Evolutionary conservation across 1,140 invertebrate species (phyloP).

Genomic region (Zaprionus davidi): DNA sequence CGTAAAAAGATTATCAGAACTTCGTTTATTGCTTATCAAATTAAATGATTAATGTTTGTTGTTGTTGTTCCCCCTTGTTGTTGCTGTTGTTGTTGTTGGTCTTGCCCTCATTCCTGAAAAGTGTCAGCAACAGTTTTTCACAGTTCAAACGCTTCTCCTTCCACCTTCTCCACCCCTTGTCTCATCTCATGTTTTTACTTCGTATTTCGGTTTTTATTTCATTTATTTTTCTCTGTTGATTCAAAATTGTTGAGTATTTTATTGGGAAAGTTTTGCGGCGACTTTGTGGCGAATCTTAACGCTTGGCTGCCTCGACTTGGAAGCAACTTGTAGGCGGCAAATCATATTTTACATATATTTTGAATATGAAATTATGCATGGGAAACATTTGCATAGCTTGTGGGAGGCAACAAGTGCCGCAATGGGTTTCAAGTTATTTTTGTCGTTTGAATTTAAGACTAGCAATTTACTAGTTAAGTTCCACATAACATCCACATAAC

Average conservation of each 20-base stretch:
- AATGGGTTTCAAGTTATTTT: neutral
- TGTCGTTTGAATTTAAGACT: neutral
- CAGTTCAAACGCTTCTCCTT: slow-evolving; percentile 46
- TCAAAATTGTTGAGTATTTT: slow-evolving; percentile 71
- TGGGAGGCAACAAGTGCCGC: slow-evolving; percentile 34
- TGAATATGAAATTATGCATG: slow-evolving; percentile 37
- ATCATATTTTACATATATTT: slow-evolving; percentile 43
- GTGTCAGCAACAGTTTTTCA: slow-evolving; percentile 72
- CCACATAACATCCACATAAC: neutral
- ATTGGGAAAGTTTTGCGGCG: slow-evolving; percentile 72
- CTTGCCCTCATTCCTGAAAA: slow-evolving; percentile 39
- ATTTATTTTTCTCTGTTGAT: slow-evolving; percentile 12
- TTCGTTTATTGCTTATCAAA: slow-evolving; percentile 80
- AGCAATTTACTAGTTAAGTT: neutral
- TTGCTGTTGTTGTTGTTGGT: neutral
- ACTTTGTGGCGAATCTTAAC: slow-evolving; percentile 58
- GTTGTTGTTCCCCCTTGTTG: neutral
- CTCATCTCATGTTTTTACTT: slow-evolving; percentile 27
- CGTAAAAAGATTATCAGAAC: slow-evolving; percentile 71
- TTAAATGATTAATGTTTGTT: slow-evolving; percentile 78
- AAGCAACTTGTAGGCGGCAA: slow-evolving; percentile 37
- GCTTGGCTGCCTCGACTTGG: slow-evolving; percentile 50
- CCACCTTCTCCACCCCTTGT: slow-evolving; percentile 29
- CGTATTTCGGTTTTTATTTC: slow-evolving; percentile 29
- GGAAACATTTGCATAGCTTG: slow-evolving; percentile 10